Percentiles rank a stretch among this genome's conserved stretches.
These are phyloP conservation scores for Formica selysi DNA, from an alignment of 1,140 invertebrate species.

Conservation along the genomic window DNA sequence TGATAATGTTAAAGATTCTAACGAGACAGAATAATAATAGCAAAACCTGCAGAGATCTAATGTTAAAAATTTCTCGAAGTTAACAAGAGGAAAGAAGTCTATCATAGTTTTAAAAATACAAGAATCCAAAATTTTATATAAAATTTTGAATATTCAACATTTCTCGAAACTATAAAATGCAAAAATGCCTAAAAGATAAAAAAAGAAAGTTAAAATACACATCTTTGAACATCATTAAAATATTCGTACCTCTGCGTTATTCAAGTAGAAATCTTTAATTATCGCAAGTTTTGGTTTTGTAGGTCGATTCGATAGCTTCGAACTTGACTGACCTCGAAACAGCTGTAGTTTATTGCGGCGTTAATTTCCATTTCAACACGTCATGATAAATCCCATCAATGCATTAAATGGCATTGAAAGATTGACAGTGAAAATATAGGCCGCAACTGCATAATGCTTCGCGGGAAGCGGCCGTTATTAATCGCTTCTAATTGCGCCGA, in stretches of 20 bases:
- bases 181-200: not conserved
- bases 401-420: conserved; percentile 50
- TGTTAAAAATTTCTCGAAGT: not conserved
- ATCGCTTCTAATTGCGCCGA: conserved; percentile 49
- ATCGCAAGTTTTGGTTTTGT: not conserved
- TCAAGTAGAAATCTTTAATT: not conserved
- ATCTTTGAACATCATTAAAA: not conserved
- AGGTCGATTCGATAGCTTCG: conserved; percentile 21
- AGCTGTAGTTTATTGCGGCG: conserved; percentile 1
- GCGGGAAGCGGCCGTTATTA: conserved; percentile 27
- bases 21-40: no score
- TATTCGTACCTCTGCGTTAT: no score
- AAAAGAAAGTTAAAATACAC: not conserved
- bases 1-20: not conserved
- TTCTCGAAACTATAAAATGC: not conserved
- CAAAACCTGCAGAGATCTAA: not conserved
- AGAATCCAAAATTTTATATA: not conserved
- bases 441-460: conserved; percentile 21
- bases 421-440: conserved; percentile 47
- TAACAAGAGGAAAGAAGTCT: not conserved
- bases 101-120: not conserved
- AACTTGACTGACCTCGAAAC: conserved; percentile 15
- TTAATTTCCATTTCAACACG: conserved; percentile 56
- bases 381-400: conserved; percentile 47
- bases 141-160: not conserved